Conservation (phyloP, 2,113 vertebrate genomes). For the Polypterus bichir region DNA sequence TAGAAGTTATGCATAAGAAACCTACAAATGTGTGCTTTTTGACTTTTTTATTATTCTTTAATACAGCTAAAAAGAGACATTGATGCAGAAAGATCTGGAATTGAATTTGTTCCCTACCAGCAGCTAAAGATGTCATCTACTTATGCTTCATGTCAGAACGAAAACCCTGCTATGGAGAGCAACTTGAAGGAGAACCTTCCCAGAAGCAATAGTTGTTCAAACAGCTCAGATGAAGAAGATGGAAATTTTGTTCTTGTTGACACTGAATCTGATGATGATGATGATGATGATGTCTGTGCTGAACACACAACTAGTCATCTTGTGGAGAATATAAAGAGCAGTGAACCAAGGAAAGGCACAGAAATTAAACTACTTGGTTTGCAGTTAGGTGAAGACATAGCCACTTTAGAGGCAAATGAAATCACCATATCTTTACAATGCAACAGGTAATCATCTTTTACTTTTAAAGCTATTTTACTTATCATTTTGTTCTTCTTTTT, state of each 20-base stretch:
- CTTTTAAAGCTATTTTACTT: no score
- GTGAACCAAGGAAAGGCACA: constrained; percentile 46
- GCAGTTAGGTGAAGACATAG: constrained; percentile 50
- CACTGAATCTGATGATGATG: constrained; percentile 10
- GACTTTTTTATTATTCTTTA: neutral
- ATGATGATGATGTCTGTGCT: constrained; percentile 3
- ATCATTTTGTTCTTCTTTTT: neutral
- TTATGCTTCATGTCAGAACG: neutral
- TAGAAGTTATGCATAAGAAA: no score
- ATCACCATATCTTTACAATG: constrained; percentile 56
- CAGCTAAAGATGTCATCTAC: constrained; percentile 36
- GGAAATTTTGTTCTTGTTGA: neutral
- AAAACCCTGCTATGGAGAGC: constrained; percentile 2
- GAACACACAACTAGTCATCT: constrained; percentile 19
- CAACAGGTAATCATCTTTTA: constrained; percentile 34
- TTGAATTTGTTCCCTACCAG: constrained; percentile 59
- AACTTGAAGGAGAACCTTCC: neutral
- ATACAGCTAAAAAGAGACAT: constrained; percentile 56
- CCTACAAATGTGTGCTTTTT: neutral
- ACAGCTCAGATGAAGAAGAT: constrained; percentile 15
- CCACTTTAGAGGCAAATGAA: constrained; percentile 38
- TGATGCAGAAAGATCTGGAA: constrained; percentile 51
- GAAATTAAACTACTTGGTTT: constrained; percentile 55
- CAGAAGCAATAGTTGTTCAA: constrained; percentile 3
- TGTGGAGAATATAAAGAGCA: constrained; percentile 46